Evolutionary conservation across 1,140 invertebrate species (phyloP).

Genomic region (Nymphalis io): DNA sequence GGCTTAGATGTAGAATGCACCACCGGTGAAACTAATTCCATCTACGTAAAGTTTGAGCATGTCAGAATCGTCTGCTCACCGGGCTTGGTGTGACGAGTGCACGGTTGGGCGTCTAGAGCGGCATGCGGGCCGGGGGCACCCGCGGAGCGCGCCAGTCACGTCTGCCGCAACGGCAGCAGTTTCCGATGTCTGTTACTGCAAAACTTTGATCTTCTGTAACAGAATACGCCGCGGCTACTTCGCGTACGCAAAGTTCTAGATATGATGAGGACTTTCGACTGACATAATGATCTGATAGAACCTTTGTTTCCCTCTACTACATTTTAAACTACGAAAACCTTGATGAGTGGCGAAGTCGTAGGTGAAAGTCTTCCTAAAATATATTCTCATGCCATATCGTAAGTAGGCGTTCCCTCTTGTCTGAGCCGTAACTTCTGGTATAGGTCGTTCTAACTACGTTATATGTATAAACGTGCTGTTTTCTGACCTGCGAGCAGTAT

Average conservation of each 20-base stretch:
- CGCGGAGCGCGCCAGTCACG: slow-evolving; percentile 87
- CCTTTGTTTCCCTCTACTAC: neutral
- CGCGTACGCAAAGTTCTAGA: slow-evolving; percentile 23
- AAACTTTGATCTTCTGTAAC: slow-evolving; percentile 94
- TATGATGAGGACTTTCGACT: slow-evolving; percentile 3
- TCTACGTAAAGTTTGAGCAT: no score
- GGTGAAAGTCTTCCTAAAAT: neutral
- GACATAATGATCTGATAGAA: neutral
- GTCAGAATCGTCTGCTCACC: neutral
- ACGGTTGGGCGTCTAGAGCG: slow-evolving; percentile 41
- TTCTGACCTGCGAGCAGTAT: slow-evolving; percentile 67
- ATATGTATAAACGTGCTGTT: neutral
- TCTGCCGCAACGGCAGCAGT: slow-evolving; percentile 95
- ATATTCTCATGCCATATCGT: neutral
- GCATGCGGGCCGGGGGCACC: slow-evolving; percentile 66
- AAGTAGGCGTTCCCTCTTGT: neutral
- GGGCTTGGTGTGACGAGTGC: slow-evolving; percentile 24
- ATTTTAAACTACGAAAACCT: neutral
- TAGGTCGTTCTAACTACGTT: neutral
- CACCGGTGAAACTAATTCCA: no score
- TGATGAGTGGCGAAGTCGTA: neutral
- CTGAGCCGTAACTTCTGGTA: neutral
- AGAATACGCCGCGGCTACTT: slow-evolving; percentile 44
- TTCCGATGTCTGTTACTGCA: slow-evolving; percentile 97
- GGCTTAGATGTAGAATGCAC: no score